A percentile compares a stretch with the other conserved stretches of the same genome.
Evolutionary conservation across 37 sponge, comb jelly and placozoan genomes (phyloP).

Genomic region (Aplysina aerophoba): DNA sequence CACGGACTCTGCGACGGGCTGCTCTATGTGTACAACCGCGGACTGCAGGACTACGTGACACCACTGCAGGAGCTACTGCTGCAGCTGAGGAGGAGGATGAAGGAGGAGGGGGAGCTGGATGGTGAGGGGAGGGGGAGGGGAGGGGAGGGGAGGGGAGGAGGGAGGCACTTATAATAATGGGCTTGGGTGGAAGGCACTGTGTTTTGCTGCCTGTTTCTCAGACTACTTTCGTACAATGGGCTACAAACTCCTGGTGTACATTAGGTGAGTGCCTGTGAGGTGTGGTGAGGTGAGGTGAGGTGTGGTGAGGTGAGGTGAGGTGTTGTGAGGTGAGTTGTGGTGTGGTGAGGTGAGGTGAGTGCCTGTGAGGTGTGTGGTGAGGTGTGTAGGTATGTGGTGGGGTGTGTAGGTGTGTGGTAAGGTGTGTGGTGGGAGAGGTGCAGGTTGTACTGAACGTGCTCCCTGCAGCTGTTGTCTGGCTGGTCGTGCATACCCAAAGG

Average conservation of each 20-base stretch:
- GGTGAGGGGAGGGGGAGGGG: conserved; percentile 35
- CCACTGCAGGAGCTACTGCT: conserved; percentile 81
- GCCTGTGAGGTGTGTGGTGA: not conserved
- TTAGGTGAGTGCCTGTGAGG: conserved; percentile 55
- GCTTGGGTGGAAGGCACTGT: not conserved
- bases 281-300: not conserved
- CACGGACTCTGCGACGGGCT: conserved; percentile 82
- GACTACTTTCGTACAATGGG: conserved; percentile 74
- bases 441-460: not conserved
- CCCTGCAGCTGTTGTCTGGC: conserved; percentile 68
- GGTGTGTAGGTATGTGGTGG: not conserved
- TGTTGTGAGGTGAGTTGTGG: not conserved
- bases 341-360: conserved; percentile 56
- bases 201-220: conserved; percentile 13
- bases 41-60: conserved; percentile 82
- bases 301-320: too few species aligned
- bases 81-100: conserved; percentile 60
- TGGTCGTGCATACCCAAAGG: conserved; percentile 80
- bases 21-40: conserved; percentile 81
- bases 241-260: conserved; percentile 80
- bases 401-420: not conserved
- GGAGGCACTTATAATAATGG: not conserved
- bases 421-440: conserved; percentile 11
- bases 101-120: conserved; percentile 52
- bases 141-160: too few species aligned